These are phyloP conservation scores for Saxidomus purpurata DNA, from an alignment of 1,140 invertebrate species.

Conservation along the genomic window DNA sequence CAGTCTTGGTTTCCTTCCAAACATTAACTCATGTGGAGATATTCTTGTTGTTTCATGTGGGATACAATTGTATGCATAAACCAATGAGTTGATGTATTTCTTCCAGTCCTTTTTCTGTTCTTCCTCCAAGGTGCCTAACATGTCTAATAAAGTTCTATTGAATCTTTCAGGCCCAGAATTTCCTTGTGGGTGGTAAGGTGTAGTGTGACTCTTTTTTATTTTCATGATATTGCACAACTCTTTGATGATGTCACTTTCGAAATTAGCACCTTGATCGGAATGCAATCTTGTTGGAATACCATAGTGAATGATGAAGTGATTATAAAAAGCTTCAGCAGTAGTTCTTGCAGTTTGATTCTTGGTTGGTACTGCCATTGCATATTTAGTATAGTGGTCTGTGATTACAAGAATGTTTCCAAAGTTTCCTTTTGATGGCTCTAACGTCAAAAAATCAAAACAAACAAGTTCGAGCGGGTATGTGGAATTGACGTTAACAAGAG, in stretches of 20 bases:
- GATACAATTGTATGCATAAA: slow-evolving; percentile 60
- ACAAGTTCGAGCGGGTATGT: slow-evolving; percentile 65
- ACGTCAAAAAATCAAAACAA: slow-evolving; percentile 66
- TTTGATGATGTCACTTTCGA: slow-evolving; percentile 14
- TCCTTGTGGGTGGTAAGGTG: slow-evolving; percentile 56
- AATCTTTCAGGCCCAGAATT: slow-evolving; percentile 48
- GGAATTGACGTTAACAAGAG: slow-evolving; percentile 51
- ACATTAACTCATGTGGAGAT: slow-evolving; percentile 52
- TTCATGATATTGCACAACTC: slow-evolving; percentile 3
- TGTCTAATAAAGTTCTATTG: slow-evolving; percentile 54
- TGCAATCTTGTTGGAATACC: slow-evolving; percentile 10
- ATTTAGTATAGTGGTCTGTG: slow-evolving; percentile 68
- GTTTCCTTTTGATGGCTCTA: slow-evolving; percentile 62
- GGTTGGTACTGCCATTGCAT: slow-evolving; percentile 61
- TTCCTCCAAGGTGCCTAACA: slow-evolving; percentile 48
- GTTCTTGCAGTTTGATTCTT: slow-evolving; percentile 59
- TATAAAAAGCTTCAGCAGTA: slow-evolving; percentile 39
- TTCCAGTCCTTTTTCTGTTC: slow-evolving; percentile 60
- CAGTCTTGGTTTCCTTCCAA: slow-evolving; percentile 52
- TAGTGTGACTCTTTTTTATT: slow-evolving; percentile 23
- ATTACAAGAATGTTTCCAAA: slow-evolving; percentile 58
- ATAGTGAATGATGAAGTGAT: slow-evolving; percentile 12
- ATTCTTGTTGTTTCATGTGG: slow-evolving; percentile 37
- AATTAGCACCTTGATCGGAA: slow-evolving; percentile 30
- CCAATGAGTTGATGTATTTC: slow-evolving; percentile 37